Base-by-base conservation (phyloP, 2,797 vertebrate species). In the Mormyrus hasselquistii region DNA sequence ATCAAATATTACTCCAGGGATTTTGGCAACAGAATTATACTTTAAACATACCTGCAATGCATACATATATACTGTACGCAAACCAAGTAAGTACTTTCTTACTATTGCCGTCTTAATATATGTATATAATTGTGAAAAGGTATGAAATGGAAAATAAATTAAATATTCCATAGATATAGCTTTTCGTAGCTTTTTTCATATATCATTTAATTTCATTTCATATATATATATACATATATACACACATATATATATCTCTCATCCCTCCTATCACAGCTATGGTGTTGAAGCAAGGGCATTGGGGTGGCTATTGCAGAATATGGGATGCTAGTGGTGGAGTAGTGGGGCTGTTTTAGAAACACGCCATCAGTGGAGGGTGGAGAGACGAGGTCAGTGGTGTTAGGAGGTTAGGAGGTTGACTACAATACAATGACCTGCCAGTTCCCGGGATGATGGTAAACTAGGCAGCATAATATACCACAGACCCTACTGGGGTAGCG, bases 351-450 rank as follows among this genome's bases (percentile, higher is more conserved):
- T 49, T 44, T 19, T 19, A 38, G 85, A 34, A 65, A 38, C 87
- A 87, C 53, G 69, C 52, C 90, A 47, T 82, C 55, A 41, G 14
- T 22, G 3, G 65, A 29, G 91, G 29, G 86, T 50, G 34, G 88
- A 83, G 88, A 82, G 85, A 90, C 38, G 9, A 47, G 25, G 22
- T 49, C 44, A 86, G 87, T 89, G 86, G 86, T 65, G 86, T 65
- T 89, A 65, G 57, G 38, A 89, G 50, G 87, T 87, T 87, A 65
- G 57, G 38, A 89, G 50, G 87, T 87, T 87, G 82, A 62, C 88
- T 88, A 86, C 90, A 91, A 92, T 91, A 90, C 90, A 88, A 90
- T 52, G 82, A 82, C 91, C 89, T 89, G 90, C 88, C 90, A 25
- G 8, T n/a, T 73, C 85, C 22, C 14, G 2, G 52, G 62, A 53